Base-by-base conservation (phyloP, 2,113 vertebrate genomes). In the Sander vitreus region DNA sequence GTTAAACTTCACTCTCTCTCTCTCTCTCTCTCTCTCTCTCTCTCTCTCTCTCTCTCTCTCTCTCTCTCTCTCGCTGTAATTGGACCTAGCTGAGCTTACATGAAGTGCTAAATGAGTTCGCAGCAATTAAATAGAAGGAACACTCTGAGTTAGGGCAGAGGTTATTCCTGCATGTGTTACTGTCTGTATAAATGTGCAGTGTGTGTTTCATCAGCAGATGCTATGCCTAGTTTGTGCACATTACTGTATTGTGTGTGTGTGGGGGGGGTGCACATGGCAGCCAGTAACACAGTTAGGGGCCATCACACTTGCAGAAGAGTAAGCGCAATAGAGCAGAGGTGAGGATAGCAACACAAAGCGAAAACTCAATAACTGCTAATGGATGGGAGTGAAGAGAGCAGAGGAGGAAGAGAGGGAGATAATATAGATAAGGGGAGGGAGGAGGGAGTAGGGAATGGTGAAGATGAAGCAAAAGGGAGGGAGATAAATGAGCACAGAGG, bases 21-120 rank as follows among this genome's bases (percentile, higher is more conserved):
- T 33, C 33, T 33, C 6, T 33, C 33, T 33, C 6, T 33, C 33
- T 33, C 33, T 33, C 33, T 33, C 33, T 33, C 33, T 33, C 33
- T 33, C 6, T 33, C 6, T 33, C 33, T 33, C 33, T 33, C 33
- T 33, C 33, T 33, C 33, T 33, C 33, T 33, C 33, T 33, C 33
- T 33, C 33, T 84, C 78, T 86, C 76, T 62, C 66, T 65, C 59
- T 78, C 71, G 76, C 84, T 68, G 76, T 92, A 93, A 92, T 93
- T 93, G 87, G 90, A 94, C 92, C 83, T 85, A 88, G 88, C 67
- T 81, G 85, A 89, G 89, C 88, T 93, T 91, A 93, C 90, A 91
- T 89, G 83, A 91, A 90, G 89, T 88, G 85, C 86, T 87, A 93
- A 94, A 91, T 87, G 90, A 90, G 80, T 92, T 92, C 91, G 75